phyloP scores from a whole-genome alignment of 2,888 invertebrate species.

The Hipparchia semele region DNA sequence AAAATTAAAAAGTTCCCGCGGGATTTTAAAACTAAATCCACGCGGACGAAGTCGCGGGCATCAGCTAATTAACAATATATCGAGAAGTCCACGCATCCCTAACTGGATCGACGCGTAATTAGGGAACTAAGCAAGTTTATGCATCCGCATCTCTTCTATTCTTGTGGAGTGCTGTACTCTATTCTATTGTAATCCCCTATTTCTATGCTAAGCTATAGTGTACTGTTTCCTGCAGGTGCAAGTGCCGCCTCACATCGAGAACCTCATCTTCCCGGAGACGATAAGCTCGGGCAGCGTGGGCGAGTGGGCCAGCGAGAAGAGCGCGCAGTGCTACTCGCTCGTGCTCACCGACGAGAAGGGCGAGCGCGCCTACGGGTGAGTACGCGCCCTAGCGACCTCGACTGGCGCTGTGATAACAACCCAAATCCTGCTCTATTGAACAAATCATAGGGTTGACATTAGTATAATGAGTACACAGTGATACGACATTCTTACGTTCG shows the following conservation, averaged over 20 bases:
- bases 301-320: slow-evolving; percentile 62
- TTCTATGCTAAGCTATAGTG: not conserved
- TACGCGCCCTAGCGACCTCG: slow-evolving; percentile 12
- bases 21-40: no score
- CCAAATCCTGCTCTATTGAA: no score
- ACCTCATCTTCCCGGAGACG: slow-evolving; percentile 90
- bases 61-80: no score
- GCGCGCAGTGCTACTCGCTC: slow-evolving; percentile 86
- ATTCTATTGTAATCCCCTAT: no score
- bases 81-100: no score
- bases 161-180: no score
- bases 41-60: no score
- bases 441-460: not conserved
- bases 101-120: no score
- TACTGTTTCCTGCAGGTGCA: slow-evolving; percentile 72
- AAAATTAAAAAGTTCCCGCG: no score
- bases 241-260: slow-evolving; percentile 86
- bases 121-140: no score
- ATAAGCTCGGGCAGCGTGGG: slow-evolving; percentile 74
- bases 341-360: slow-evolving; percentile 90
- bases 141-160: no score
- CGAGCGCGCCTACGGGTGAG: slow-evolving; percentile 83
- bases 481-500: no score
- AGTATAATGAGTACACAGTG: not conserved
- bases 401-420: not conserved